Base-by-base conservation (phyloP, 2,888 invertebrate species). In the Drosophila mercatorum region DNA sequence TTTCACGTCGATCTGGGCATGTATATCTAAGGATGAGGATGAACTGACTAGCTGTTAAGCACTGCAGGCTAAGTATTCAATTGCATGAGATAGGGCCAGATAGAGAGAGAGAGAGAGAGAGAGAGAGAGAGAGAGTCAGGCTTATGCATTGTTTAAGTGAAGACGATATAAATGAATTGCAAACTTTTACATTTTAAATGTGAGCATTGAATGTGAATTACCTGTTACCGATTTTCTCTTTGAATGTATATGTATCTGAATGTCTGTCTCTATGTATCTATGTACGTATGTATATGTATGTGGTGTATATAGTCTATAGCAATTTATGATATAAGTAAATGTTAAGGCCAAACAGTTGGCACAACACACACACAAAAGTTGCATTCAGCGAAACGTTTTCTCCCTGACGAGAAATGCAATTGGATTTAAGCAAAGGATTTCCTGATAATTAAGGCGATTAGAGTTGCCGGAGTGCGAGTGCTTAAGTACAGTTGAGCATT, bases 1-100 rank as follows among this genome's bases (percentile, higher is more conserved):
- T 95, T 95, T 90, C 94, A 95, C 91, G 95, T 95, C 74, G 95
- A 95, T 72, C 93, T 95, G 74, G 95, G 95, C 80, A 94, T 95
- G 91, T 95, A 95, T 85, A 94, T 95, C 80, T 95, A 93, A 89
- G 51, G 55, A 43, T 53, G 56, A 43, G 6, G 56, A 56, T 56
- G 40, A 53, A 53, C 53, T 40, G 43, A 65, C 59, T 56, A 64
- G 62, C 72, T 66, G 63, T 62, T 49, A 31, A 47, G 61, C 55
- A 44, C 59, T 66, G 64, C 68, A 43, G 36, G 56, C 43, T n/a
- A 51, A 44, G 28, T 22, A 51, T 44, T 60, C 28, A 58, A 64
- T 55, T 38, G 60, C 22, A 51, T 28, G 52, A 53, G 41, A 31
- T 8, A 40, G 26, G n/a, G 3, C 26, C 14, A 8, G 26, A 53